Base-by-base conservation (phyloP, 2,113 vertebrate species). In the Suncus etruscus region DNA sequence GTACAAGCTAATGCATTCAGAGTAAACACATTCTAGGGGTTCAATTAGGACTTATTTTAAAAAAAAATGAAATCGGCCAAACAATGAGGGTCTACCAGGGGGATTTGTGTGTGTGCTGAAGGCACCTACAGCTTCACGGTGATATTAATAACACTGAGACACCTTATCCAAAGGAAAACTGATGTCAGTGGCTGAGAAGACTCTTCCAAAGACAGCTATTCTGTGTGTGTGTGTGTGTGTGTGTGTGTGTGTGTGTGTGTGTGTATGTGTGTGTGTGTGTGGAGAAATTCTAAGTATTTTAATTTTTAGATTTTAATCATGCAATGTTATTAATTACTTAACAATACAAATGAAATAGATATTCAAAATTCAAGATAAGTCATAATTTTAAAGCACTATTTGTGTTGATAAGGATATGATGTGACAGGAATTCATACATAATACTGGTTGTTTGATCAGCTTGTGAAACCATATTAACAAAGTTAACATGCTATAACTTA, bases 21-120 rank as follows among this genome's bases (percentile, higher is more conserved):
- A 94, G 85, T 96, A 97, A 97, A 97, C 89, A 96, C 89, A 94
- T 87, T 65, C 90, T 95, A 89, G 86, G 82, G 82, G 85, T 95
- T 90, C 89, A 90, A 92, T 95, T 95, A 92, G 69, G 63, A 66
- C 27, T 89, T 73, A 45, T 95, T 94, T 97, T 93, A 65, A 88
- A 79, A 94, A 93, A 90, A 90, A 93, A 96, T 90, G 86, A 91
- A 90, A 95, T 94, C 4, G 9, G 94, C 86, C 69, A 91, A 95
- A 82, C 14, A 74, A 94, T 86, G 95, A 39, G 47, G 73, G 11
- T 75, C 31, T 27, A 18, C 76, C 29, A 3, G 15, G 66, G 66
- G 22, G 82, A 50, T 87, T 73, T 89, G 89, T 94, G 70, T 66
- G 12, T 32, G 81, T 81, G 82, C 54, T 79, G 79, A 80, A 50